Evolutionary conservation across 2,797 vertebrate species (phyloP).

Genomic region (Acestrorhynchus altus): DNA sequence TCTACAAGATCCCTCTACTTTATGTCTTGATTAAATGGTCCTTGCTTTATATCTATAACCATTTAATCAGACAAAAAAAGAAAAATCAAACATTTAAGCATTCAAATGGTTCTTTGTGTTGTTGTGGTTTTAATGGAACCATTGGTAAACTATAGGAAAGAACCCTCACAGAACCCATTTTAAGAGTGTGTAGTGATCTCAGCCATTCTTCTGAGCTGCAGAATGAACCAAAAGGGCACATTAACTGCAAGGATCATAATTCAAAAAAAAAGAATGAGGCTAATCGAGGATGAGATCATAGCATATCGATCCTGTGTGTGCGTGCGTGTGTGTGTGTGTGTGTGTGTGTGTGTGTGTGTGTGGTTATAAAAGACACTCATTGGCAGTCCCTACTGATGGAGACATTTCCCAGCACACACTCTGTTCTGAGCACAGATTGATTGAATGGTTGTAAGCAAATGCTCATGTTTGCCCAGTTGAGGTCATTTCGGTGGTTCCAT

Average conservation of each 20-base stretch:
- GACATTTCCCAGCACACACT: not conserved
- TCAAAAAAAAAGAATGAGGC: conserved; percentile 22
- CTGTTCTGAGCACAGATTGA: not conserved
- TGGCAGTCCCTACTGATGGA: not conserved
- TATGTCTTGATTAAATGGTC: no score
- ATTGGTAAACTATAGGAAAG: no score
- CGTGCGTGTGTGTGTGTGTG: not conserved
- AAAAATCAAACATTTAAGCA: no score
- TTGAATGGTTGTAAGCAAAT: conserved; percentile 16
- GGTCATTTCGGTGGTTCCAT: not conserved
- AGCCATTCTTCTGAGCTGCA: not conserved
- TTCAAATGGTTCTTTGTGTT: no score
- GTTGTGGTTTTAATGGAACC: no score
- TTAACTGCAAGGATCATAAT: conserved; percentile 24
- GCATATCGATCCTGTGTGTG: conserved; percentile 30
- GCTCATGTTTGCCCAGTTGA: not conserved
- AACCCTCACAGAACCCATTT: no score
- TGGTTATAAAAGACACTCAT: not conserved
- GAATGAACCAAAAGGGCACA: conserved; percentile 21
- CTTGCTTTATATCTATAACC: no score
- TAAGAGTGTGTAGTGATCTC: not conserved
- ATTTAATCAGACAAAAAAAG: no score
- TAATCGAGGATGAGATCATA: conserved; percentile 43
- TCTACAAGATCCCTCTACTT: no score
- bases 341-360: conserved; percentile 12